Percentiles rank a stretch among this genome's conserved stretches.
These are phyloP conservation scores for Diploscapter pachys DNA, from an alignment of 1,140 invertebrate genomes.

Conservation along the genomic window DNA sequence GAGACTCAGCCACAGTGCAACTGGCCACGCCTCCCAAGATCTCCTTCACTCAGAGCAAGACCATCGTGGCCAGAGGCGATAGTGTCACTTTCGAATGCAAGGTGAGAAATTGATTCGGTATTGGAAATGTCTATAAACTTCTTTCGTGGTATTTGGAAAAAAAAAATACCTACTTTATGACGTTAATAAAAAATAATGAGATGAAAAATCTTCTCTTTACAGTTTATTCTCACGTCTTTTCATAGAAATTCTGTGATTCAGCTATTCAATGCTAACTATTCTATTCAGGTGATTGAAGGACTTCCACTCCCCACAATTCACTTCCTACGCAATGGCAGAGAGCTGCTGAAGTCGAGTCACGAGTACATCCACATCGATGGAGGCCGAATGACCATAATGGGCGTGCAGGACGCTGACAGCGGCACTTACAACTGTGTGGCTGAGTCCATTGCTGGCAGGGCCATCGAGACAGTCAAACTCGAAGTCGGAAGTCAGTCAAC, in stretches of 20 bases:
- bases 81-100: slow-evolving; percentile 45
- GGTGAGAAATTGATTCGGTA: too few species aligned
- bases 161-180: too few species aligned
- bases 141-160: too few species aligned
- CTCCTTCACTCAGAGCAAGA: slow-evolving; percentile 51
- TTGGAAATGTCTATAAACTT: too few species aligned
- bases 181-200: too few species aligned
- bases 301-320: slow-evolving; percentile 61
- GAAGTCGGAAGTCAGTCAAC: slow-evolving; percentile 61
- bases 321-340: slow-evolving; percentile 61
- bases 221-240: too few species aligned
- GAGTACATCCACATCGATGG: slow-evolving; percentile 29
- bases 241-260: too few species aligned
- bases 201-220: too few species aligned
- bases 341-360: slow-evolving; percentile 23
- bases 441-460: slow-evolving; percentile 61
- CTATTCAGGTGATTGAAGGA: slow-evolving; percentile 55
- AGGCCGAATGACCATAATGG: slow-evolving; percentile 31
- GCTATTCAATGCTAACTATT: too few species aligned
- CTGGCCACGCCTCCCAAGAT: slow-evolving; percentile 60
- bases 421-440: slow-evolving; percentile 63
- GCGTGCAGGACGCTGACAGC: slow-evolving; percentile 49
- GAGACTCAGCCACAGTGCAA: slow-evolving; percentile 45
- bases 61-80: slow-evolving; percentile 58
- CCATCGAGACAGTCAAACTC: slow-evolving; percentile 54